These are phyloP conservation scores for Cerceris rybyensis DNA, from an alignment of 2,888 invertebrate genomes.

Conservation along the genomic window DNA sequence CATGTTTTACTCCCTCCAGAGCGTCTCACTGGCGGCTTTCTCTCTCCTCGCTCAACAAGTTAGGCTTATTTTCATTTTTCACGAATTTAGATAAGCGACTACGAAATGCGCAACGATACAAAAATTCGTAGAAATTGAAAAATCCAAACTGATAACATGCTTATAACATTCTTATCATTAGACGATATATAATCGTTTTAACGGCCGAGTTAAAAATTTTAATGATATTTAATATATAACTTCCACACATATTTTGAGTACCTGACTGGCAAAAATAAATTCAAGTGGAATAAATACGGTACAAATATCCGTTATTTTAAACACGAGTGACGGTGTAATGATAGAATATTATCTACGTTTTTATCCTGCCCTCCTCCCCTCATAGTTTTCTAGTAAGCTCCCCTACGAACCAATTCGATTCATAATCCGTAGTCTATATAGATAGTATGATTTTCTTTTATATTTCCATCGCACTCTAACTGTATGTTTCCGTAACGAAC, in stretches of 20 bases:
- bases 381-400: background rate
- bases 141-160: no score
- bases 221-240: no score
- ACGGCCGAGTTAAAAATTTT: no score
- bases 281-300: background rate
- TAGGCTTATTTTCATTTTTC: conserved; percentile 25
- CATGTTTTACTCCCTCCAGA: conserved; percentile 39
- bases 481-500: conserved; percentile 24
- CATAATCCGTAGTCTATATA: conserved; percentile 22
- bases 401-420: conserved; percentile 22
- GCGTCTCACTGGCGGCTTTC: conserved; percentile 43
- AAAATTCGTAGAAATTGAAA: background rate
- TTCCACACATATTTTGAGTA: no score
- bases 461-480: conserved; percentile 21
- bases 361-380: conserved; percentile 1
- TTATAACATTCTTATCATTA: no score
- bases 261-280: background rate
- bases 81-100: background rate
- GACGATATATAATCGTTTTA: no score
- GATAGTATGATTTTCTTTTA: conserved; percentile 9
- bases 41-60: conserved; percentile 47
- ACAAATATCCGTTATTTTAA: background rate
- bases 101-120: background rate
- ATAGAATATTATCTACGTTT: conserved; percentile 1
- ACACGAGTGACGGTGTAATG: background rate